A percentile compares a stretch with the other conserved stretches of the same genome.
Conservation (phyloP, 2,888 invertebrate genomes). For the Muscina levida region DNA sequence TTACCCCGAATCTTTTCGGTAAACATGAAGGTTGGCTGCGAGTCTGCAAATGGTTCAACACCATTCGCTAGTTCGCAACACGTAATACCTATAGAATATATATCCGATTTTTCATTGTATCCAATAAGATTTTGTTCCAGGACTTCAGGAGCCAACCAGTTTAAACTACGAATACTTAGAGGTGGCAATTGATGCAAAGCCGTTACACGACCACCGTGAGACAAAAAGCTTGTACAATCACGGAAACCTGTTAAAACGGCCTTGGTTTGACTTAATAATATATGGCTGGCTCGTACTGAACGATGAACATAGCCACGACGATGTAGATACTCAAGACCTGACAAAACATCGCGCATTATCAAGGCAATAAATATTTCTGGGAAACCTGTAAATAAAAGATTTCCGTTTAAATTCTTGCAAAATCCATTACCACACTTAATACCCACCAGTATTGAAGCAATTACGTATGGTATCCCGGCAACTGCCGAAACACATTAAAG, state of each 20-base stretch:
- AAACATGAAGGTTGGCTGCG: constrained; percentile 93
- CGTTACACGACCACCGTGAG: constrained; percentile 85
- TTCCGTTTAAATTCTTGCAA: not conserved
- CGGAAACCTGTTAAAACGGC: constrained; percentile 90
- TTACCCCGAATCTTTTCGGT: constrained; percentile 91
- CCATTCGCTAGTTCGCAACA: constrained; percentile 90
- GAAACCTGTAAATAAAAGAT: constrained; percentile 83
- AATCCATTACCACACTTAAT: not conserved
- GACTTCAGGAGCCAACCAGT: constrained; percentile 96
- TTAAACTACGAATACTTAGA: constrained; percentile 83
- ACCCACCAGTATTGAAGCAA: constrained; percentile 83
- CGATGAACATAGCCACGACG: constrained; percentile 92
- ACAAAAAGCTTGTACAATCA: constrained; percentile 87
- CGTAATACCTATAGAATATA: constrained; percentile 94
- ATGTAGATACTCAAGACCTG: constrained; percentile 91
- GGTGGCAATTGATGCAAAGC: constrained; percentile 89
- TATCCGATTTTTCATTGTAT: constrained; percentile 93
- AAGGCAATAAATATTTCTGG: constrained; percentile 90
- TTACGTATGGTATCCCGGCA: constrained; percentile 88
- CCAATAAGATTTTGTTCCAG: constrained; percentile 93
- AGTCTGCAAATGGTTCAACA: constrained; percentile 91
- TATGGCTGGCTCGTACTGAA: constrained; percentile 90
- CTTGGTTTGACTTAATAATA: constrained; percentile 86
- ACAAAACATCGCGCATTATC: constrained; percentile 88
- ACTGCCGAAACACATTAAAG: constrained; percentile 92